Percentiles rank a stretch among this genome's conserved stretches.
Conservation (phyloP, 2,113 vertebrate genomes). For the Poecilia latipinna region DNA sequence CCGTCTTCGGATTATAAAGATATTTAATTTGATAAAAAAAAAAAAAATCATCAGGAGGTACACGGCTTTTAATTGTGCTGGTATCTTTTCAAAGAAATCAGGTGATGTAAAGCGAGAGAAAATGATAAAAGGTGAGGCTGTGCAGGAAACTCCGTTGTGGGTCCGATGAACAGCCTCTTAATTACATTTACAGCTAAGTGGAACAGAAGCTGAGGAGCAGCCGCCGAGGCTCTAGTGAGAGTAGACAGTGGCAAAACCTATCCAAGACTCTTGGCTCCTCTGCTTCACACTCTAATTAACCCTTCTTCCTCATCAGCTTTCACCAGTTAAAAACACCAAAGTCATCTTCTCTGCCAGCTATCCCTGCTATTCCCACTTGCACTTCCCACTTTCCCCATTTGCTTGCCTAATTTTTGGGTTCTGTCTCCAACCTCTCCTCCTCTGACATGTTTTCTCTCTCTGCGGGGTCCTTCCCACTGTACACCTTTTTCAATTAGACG, state of each 20-base stretch:
- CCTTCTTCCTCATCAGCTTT: conserved; percentile 52
- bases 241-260: conserved; percentile 54
- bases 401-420: conserved; percentile 42
- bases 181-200: conserved; percentile 78
- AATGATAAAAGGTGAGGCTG: conserved; percentile 48
- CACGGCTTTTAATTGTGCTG: conserved; percentile 5
- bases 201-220: conserved; percentile 67
- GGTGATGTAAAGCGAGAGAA: conserved; percentile 27
- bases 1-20: not conserved
- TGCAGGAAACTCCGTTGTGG: conserved; percentile 55
- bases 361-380: conserved; percentile 26
- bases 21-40: conserved; percentile 14
- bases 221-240: conserved; percentile 55
- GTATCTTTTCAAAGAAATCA: not conserved
- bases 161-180: conserved; percentile 74
- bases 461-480: conserved; percentile 59
- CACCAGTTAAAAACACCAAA: conserved; percentile 36
- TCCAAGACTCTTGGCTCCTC: conserved; percentile 58
- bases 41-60: conserved; percentile 62
- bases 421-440: conserved; percentile 34
- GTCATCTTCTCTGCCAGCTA: conserved; percentile 38
- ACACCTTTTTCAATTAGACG: conserved; percentile 78
- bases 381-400: conserved; percentile 38
- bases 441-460: conserved; percentile 49
- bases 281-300: conserved; percentile 43